Evolutionary conservation across 2,797 vertebrate species (phyloP).

Genomic region (Synaphobranchus kaupii): DNA sequence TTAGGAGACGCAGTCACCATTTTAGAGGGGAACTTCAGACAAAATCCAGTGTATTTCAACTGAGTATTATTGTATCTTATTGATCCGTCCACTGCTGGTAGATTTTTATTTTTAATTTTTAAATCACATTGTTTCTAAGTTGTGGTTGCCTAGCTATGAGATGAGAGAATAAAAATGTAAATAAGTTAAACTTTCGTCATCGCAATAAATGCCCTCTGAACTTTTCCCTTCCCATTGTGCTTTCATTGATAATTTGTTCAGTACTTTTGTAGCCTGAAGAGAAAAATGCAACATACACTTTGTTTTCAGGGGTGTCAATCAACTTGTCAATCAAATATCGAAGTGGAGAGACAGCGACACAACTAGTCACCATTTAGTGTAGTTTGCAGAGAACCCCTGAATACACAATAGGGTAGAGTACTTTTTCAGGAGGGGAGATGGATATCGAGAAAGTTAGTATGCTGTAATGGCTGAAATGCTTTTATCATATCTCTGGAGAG

Average conservation of each 20-base stretch:
- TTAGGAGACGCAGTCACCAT: background rate
- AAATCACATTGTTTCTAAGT: background rate
- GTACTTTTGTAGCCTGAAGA: background rate
- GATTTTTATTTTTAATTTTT: too few relatives aligned
- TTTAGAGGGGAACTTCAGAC: background rate
- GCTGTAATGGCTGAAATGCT: too few relatives aligned
- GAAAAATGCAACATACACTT: background rate
- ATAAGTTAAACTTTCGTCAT: background rate
- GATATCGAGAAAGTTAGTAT: too few relatives aligned
- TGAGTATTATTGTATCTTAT: background rate
- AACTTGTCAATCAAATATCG: background rate
- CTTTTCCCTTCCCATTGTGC: background rate
- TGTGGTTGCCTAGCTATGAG: background rate
- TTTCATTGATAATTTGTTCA: background rate
- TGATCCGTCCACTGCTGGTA: background rate
- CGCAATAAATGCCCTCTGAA: background rate
- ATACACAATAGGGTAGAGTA: background rate
- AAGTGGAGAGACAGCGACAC: background rate
- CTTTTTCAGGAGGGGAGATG: too few relatives aligned
- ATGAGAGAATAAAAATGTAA: background rate
- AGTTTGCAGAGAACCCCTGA: background rate
- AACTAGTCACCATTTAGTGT: background rate
- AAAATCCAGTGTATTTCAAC: background rate
- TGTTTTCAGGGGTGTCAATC: background rate
- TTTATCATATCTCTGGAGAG: too few relatives aligned